phyloP scores from a whole-genome alignment of 2,797 vertebrate species.

The Odontamblyopus rebecca region DNA sequence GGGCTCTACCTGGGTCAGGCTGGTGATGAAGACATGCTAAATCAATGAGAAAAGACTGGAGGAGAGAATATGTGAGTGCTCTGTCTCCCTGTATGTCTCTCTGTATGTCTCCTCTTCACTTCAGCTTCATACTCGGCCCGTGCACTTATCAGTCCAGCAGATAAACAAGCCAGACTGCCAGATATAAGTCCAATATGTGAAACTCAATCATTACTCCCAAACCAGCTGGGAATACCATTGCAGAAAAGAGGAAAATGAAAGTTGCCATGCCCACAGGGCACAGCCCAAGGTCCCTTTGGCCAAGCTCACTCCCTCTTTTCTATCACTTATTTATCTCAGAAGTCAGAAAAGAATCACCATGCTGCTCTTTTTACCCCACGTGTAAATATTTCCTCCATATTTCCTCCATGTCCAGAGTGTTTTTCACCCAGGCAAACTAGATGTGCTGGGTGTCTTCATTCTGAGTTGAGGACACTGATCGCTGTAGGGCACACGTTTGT shows the following conservation, averaged over 20 bases:
- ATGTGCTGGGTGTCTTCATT: slow-evolving; percentile 64
- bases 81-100: slow-evolving; percentile 58
- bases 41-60: slow-evolving; percentile 76
- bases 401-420: slow-evolving; percentile 27
- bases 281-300: slow-evolving; percentile 73
- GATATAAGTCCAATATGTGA: slow-evolving; percentile 80
- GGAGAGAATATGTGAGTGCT: slow-evolving; percentile 68
- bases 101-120: slow-evolving; percentile 46
- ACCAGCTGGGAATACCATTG: slow-evolving; percentile 67
- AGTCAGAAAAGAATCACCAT: slow-evolving; percentile 51
- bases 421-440: slow-evolving; percentile 49
- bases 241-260: slow-evolving; percentile 75
- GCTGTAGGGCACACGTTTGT: slow-evolving; percentile 71
- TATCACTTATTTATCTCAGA: slow-evolving; percentile 73
- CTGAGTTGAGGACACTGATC: slow-evolving; percentile 65
- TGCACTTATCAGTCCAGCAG: slow-evolving; percentile 71
- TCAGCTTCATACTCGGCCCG: slow-evolving; percentile 49
- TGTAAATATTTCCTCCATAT: slow-evolving; percentile 49
- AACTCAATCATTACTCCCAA: slow-evolving; percentile 77
- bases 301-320: slow-evolving; percentile 66
- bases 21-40: slow-evolving; percentile 74
- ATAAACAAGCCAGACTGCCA: slow-evolving; percentile 77
- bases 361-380: slow-evolving; percentile 33
- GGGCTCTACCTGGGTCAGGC: slow-evolving; percentile 56
- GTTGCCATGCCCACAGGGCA: slow-evolving; percentile 75